These are phyloP conservation scores for Mustela nigripes DNA, from an alignment of 2,113 vertebrate species.

Conservation along the genomic window DNA sequence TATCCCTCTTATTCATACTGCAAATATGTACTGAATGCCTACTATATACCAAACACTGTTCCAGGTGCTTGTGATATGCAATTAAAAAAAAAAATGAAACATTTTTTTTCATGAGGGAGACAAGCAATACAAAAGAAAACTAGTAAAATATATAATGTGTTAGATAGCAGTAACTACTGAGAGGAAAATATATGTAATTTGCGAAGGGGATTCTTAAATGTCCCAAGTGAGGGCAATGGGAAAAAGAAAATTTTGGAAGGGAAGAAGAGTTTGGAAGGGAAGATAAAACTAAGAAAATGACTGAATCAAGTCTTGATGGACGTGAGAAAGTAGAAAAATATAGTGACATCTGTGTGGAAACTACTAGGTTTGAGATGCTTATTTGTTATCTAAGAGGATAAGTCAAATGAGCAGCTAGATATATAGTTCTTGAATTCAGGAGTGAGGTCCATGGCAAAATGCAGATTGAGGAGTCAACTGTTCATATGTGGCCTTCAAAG, in stretches of 20 bases:
- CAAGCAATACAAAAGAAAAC: background rate
- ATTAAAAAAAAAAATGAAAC: background rate
- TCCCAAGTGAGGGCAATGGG: background rate
- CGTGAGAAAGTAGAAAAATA: background rate
- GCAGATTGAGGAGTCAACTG: background rate
- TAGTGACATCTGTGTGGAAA: background rate
- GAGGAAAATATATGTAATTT: background rate
- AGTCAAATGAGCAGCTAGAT: background rate
- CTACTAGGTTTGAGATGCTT: background rate
- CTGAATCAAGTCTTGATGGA: background rate
- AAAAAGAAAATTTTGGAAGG: background rate
- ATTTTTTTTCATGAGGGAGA: background rate
- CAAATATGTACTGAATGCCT: background rate
- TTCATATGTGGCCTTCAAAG: background rate
- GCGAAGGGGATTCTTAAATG: background rate
- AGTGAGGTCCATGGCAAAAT: background rate
- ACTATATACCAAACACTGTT: background rate
- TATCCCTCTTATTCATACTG: background rate
- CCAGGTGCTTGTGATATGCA: background rate
- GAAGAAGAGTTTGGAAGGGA: background rate
- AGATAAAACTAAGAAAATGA: background rate
- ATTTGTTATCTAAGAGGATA: background rate
- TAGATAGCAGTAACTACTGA: background rate
- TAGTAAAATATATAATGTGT: slow-evolving; percentile 8
- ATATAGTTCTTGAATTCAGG: background rate